A percentile compares a stretch with the other conserved stretches of the same genome.
Evolutionary conservation across 2,113 vertebrate genomes (phyloP).

Genomic region (Stegastes partitus): DNA sequence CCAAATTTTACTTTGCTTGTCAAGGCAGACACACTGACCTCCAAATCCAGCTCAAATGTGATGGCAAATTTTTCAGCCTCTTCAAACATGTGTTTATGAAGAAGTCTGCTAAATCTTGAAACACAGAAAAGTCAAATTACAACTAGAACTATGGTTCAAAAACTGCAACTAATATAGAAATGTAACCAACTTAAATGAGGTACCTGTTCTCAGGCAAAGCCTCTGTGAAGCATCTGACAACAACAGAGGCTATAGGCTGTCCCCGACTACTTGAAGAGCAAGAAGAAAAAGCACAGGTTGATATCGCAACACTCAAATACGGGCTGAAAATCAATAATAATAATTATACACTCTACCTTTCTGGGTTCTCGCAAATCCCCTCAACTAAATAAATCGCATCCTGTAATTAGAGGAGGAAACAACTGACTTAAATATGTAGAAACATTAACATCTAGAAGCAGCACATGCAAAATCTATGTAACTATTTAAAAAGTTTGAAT

Average conservation of each 20-base stretch:
- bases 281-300: background rate
- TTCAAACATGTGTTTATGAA: slow-evolving; percentile 95
- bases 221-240: slow-evolving; percentile 94
- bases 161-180: background rate
- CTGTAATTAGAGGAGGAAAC: slow-evolving; percentile 77
- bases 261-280: slow-evolving; percentile 73
- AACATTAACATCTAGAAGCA: background rate
- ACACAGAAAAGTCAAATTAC: background rate
- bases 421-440: background rate
- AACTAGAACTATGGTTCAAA: background rate
- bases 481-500: background rate
- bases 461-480: background rate
- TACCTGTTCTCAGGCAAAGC: slow-evolving; percentile 97
- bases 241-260: slow-evolving; percentile 83
- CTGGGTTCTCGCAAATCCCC: slow-evolving; percentile 86
- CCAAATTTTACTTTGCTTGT: background rate
- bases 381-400: slow-evolving; percentile 94
- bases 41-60: slow-evolving; percentile 94
- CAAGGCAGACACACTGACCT: slow-evolving; percentile 81
- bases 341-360: slow-evolving; percentile 81
- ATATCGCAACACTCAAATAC: background rate
- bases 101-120: slow-evolving; percentile 92
- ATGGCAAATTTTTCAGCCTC: slow-evolving; percentile 96
- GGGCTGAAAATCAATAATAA: background rate
- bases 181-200: background rate